Evolutionary conservation across 2,113 vertebrate species (phyloP).

Genomic region (Lates calcarifer): DNA sequence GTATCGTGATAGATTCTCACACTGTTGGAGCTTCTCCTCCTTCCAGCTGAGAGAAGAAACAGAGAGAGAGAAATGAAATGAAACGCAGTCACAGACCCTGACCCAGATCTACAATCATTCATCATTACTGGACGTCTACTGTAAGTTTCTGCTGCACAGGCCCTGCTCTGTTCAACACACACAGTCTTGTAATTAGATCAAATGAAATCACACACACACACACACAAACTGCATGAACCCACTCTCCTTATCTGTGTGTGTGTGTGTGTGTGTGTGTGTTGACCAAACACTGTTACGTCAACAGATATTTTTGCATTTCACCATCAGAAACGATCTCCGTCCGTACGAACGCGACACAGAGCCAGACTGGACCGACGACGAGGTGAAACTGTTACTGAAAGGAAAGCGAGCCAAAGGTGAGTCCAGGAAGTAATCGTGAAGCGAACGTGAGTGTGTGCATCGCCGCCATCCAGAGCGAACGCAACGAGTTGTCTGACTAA

Average conservation of each 20-base stretch:
- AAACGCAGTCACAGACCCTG: constrained; percentile 2
- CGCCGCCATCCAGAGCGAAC: too few species aligned
- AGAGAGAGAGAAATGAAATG: background rate
- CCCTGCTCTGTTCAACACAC: background rate
- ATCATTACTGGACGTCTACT: too few species aligned
- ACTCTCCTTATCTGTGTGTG: background rate
- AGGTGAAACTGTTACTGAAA: too few species aligned
- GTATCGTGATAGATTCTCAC: background rate
- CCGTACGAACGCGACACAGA: too few species aligned
- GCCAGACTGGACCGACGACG: too few species aligned
- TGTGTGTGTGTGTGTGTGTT: background rate
- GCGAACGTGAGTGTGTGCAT: too few species aligned
- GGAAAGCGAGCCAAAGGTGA: too few species aligned
- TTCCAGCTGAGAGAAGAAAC: background rate
- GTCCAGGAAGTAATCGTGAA: too few species aligned
- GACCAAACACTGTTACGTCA: background rate
- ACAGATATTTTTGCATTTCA: too few species aligned
- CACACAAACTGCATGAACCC: background rate
- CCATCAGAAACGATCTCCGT: too few species aligned
- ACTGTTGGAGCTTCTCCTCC: background rate
- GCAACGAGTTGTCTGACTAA: too few species aligned
- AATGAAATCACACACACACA: background rate
- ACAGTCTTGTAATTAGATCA: background rate
- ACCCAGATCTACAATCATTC: background rate
- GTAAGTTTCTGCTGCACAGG: background rate